Evolutionary conservation across 1,140 invertebrate genomes (phyloP).

Genomic region (Drosophila saltans): DNA sequence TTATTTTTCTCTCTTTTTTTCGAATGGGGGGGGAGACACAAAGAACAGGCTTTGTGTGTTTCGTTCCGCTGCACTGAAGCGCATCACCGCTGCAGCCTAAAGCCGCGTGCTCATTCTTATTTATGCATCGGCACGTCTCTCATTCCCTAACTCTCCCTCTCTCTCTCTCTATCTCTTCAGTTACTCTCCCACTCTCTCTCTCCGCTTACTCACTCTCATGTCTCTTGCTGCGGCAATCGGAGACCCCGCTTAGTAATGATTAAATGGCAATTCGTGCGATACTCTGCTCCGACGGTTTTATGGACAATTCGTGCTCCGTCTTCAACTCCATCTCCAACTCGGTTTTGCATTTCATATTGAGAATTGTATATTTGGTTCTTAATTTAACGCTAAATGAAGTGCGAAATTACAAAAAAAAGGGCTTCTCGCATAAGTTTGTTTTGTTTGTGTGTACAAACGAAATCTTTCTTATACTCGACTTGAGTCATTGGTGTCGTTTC

Average conservation of each 20-base stretch:
- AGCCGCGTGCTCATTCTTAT: constrained; percentile 70
- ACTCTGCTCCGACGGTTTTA: constrained; percentile 42
- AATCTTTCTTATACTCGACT: constrained; percentile 1
- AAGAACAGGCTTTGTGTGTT: constrained; percentile 36
- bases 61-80: constrained; percentile 76
- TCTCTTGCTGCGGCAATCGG: constrained; percentile 39
- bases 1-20: background rate
- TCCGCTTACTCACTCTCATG: too few relatives aligned
- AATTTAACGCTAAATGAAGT: constrained; percentile 82
- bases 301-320: constrained; percentile 55
- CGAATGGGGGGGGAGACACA: constrained; percentile 17
- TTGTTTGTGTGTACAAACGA: background rate
- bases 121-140: constrained; percentile 64
- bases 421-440: background rate
- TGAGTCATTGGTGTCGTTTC: constrained; percentile 38
- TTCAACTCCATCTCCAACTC: constrained; percentile 28
- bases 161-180: background rate
- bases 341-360: constrained; percentile 31
- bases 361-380: constrained; percentile 58
- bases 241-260: constrained; percentile 65
- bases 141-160: background rate
- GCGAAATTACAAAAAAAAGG: constrained; percentile 69
- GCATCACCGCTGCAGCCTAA: constrained; percentile 61
- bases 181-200: background rate
- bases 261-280: constrained; percentile 72